These are phyloP conservation scores for Rhinichthys klamathensis DNA, from an alignment of 2,113 vertebrate species.

Conservation along the genomic window DNA sequence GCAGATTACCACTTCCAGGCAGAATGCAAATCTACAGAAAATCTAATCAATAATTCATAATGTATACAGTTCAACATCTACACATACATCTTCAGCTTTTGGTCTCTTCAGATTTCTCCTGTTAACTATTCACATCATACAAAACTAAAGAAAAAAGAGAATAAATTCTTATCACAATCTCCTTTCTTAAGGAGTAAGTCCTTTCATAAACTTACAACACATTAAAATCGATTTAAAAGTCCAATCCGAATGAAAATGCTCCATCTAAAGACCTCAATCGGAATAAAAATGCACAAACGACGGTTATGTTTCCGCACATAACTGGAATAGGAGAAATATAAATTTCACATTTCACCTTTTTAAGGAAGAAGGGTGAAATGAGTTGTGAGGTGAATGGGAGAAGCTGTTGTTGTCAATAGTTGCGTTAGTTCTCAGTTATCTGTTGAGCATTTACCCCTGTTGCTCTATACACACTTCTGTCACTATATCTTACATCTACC, in stretches of 20 bases:
- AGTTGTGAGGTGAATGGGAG: background rate
- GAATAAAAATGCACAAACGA: background rate
- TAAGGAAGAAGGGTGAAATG: background rate
- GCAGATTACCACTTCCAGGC: background rate
- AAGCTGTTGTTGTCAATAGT: background rate
- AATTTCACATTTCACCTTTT: background rate
- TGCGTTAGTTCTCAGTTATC: background rate
- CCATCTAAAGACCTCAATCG: too few relatives aligned
- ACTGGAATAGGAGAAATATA: background rate
- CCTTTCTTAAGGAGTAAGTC: too few relatives aligned
- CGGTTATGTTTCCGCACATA: background rate
- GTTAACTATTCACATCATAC: too few relatives aligned
- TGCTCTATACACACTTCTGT: constrained; percentile 16
- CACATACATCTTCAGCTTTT: too few relatives aligned
- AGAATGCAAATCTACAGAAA: background rate
- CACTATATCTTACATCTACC: constrained; percentile 38
- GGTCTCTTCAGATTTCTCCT: too few relatives aligned
- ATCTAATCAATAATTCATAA: background rate
- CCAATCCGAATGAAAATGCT: too few relatives aligned
- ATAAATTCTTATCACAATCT: background rate
- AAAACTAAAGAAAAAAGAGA: background rate
- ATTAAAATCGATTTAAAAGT: too few relatives aligned
- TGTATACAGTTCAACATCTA: too few relatives aligned
- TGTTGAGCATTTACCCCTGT: background rate
- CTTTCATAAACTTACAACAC: too few relatives aligned